These are phyloP conservation scores for Spheniscus humboldti DNA, from an alignment of 2,797 vertebrate species.

Conservation along the genomic window DNA sequence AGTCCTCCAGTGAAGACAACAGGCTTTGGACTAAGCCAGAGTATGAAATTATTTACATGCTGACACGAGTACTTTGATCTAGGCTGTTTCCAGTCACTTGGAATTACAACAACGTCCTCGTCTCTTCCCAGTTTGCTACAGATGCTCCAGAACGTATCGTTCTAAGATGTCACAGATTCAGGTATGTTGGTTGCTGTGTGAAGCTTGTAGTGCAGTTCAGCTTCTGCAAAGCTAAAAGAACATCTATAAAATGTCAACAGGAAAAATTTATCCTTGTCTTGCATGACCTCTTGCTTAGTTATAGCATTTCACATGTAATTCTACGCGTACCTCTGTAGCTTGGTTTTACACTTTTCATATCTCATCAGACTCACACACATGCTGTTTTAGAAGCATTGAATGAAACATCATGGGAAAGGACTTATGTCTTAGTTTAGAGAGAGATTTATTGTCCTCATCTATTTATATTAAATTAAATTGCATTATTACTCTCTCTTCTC, in stretches of 20 bases:
- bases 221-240: neutral
- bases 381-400: neutral
- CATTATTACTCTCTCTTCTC: neutral
- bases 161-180: neutral
- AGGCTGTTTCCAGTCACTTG: neutral
- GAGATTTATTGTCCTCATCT: neutral
- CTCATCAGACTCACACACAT: neutral
- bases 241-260: neutral
- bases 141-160: neutral
- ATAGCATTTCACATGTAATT: neutral
- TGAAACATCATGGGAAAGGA: neutral
- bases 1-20: neutral
- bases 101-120: neutral
- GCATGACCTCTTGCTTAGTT: neutral
- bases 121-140: neutral
- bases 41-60: neutral
- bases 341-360: neutral
- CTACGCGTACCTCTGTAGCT: neutral
- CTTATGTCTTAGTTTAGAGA: neutral
- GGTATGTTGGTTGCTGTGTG: neutral
- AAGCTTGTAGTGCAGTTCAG: neutral
- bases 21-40: neutral
- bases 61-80: neutral
- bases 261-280: neutral
- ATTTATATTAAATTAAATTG: slow-evolving; percentile 26